phyloP scores from a whole-genome alignment of 2,113 vertebrate genomes.

The Copsychus sechellarum region DNA sequence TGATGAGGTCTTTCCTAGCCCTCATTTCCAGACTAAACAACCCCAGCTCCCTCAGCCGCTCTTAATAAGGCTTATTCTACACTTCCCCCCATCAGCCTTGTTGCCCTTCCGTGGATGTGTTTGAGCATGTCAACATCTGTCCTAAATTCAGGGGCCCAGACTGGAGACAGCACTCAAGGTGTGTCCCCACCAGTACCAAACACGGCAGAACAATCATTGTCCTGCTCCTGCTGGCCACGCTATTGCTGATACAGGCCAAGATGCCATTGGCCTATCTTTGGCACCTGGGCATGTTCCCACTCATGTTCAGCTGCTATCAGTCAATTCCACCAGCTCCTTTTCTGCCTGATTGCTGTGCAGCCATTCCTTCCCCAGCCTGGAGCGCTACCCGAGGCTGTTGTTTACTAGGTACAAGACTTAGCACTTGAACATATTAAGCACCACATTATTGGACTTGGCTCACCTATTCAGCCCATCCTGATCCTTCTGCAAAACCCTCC shows the following conservation, averaged over 20 bases:
- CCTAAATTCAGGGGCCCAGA: too few relatives aligned
- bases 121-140: neutral
- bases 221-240: neutral
- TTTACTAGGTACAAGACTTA: neutral
- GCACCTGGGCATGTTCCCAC: neutral
- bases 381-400: neutral
- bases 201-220: rapidly evolving
- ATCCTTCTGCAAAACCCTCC: neutral
- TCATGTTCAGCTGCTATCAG: neutral
- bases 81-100: neutral
- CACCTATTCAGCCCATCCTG: rapidly evolving
- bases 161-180: neutral
- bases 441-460: rapidly evolving
- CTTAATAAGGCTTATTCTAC: neutral
- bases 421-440: too few relatives aligned
- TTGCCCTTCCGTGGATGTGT: neutral
- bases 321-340: neutral
- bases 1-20: too few relatives aligned
- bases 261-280: neutral
- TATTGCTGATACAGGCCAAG: neutral
- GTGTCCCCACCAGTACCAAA: rapidly evolving
- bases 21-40: neutral
- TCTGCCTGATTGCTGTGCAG: neutral
- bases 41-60: rapidly evolving
- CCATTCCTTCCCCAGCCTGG: too few relatives aligned